Evolutionary conservation across 2,888 invertebrate genomes (phyloP).

Genomic region (Drosophila paramelanica): DNA sequence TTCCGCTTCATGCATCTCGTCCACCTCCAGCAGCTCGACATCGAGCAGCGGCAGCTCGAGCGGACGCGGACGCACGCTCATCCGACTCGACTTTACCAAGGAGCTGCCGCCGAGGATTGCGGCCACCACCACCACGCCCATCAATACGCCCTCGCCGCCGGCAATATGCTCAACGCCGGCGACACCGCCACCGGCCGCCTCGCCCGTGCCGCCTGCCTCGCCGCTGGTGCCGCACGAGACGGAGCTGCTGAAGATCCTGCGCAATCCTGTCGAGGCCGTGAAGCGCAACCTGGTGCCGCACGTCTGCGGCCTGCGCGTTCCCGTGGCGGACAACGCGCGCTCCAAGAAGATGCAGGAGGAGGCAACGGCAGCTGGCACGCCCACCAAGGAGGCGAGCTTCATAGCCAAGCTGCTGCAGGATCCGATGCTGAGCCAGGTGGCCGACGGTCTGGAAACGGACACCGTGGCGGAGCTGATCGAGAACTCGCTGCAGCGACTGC

Average conservation of each 20-base stretch:
- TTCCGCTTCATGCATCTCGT: conserved; percentile 83
- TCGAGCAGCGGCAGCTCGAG: conserved; percentile 74
- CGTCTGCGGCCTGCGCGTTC: conserved; percentile 89
- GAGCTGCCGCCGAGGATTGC: conserved; percentile 47
- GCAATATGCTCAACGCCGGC: conserved; percentile 60
- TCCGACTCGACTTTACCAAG: conserved; percentile 83
- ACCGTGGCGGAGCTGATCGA: conserved; percentile 88
- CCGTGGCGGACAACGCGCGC: conserved; percentile 57
- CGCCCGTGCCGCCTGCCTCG: conserved; percentile 2
- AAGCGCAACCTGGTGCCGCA: conserved; percentile 91
- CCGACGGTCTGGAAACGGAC: conserved; percentile 87
- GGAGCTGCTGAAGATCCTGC: conserved; percentile 87
- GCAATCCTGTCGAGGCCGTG: conserved; percentile 91
- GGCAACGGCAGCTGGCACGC: background rate
- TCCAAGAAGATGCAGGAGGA: conserved; percentile 83
- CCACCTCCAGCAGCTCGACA: conserved; percentile 75
- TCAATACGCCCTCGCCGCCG: conserved; percentile 61
- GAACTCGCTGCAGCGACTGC: conserved; percentile 88
- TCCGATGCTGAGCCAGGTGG: conserved; percentile 88
- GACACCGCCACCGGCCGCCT: conserved; percentile 21
- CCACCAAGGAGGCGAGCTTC: conserved; percentile 80
- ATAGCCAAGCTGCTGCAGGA: conserved; percentile 88
- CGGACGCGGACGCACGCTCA: conserved; percentile 82
- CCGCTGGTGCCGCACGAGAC: conserved; percentile 82
- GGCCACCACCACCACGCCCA: conserved; percentile 63